Evolutionary conservation across 2,113 vertebrate species (phyloP).

Genomic region (Glaucidium brasilianum): DNA sequence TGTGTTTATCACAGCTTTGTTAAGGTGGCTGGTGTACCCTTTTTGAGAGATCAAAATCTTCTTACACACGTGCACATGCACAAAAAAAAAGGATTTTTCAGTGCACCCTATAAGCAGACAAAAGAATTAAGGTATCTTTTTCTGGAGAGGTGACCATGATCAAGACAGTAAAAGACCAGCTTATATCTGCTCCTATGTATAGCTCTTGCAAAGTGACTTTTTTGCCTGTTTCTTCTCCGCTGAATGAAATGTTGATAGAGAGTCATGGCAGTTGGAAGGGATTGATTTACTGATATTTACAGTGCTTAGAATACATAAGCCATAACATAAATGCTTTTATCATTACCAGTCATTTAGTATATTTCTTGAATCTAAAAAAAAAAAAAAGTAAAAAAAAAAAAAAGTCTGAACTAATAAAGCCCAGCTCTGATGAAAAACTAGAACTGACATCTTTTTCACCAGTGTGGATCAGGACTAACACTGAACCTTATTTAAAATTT

Average conservation of each 20-base stretch:
- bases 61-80: background rate
- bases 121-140: background rate
- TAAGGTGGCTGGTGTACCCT: background rate
- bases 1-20: background rate
- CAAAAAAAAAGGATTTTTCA: background rate
- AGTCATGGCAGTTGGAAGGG: background rate
- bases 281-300: background rate
- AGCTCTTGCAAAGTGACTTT: background rate
- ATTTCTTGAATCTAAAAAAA: background rate
- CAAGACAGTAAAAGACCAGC: accelerated
- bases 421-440: background rate
- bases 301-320: background rate
- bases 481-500: background rate
- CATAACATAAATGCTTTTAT: background rate
- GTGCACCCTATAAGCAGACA: accelerated
- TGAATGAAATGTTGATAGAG: background rate
- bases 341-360: background rate
- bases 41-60: background rate
- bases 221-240: background rate
- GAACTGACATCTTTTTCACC: accelerated
- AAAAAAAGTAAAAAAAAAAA: background rate
- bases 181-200: background rate
- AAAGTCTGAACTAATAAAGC: background rate
- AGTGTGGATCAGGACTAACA: accelerated
- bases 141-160: background rate